Evolutionary conservation across 2,888 invertebrate species (phyloP), one percentile per base, ranked within the genome.

Genomic region (Ecliptopera silaceata): DNA sequence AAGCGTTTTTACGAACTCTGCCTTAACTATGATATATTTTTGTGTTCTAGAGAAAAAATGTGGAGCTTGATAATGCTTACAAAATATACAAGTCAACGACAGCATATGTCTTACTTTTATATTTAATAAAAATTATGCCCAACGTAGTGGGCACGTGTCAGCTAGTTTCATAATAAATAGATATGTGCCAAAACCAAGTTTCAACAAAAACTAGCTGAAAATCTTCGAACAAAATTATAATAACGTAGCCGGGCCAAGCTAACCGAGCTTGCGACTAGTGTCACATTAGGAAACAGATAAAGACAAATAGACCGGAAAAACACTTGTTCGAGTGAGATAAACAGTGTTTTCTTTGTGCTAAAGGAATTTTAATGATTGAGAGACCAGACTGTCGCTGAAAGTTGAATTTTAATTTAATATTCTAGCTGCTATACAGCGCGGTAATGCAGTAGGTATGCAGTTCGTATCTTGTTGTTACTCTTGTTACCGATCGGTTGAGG

Each of bases 221-320:
- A 45, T 50, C 52, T 58, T 61, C 59, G 34, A 48, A 59, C 48
- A 51, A 51, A 66, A 69, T 36, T 63, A 69, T 57, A 46, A 54
- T 64, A 58, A 63, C 60, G 56, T 41, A 45, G 48, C 42, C 47
- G 71, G 75, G 81, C 82, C 82, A 82, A 78, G 77, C 75, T 84
- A 90, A 88, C 88, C 80, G 88, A 83, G 83, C 88, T 80, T 88
- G 82, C 83, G 80, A 82, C 82, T 79, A 78, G 79, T 84, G 87
- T 88, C 89, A 88, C 88, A 88, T 88, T 88, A 87, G 74, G 72
- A 77, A 84, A 77, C 79, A 86, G 88, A 89, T 83, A 87, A 83
- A 86, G 88, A 89, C 87, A 88, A 88, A 89, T 88, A 88, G 86
- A 87, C 82, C 85, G 85, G 88, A 88, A 88, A 88, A 88, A 86